Base-by-base conservation (phyloP, 2,797 vertebrate genomes). In the Pipistrellus pygmaeus region DNA sequence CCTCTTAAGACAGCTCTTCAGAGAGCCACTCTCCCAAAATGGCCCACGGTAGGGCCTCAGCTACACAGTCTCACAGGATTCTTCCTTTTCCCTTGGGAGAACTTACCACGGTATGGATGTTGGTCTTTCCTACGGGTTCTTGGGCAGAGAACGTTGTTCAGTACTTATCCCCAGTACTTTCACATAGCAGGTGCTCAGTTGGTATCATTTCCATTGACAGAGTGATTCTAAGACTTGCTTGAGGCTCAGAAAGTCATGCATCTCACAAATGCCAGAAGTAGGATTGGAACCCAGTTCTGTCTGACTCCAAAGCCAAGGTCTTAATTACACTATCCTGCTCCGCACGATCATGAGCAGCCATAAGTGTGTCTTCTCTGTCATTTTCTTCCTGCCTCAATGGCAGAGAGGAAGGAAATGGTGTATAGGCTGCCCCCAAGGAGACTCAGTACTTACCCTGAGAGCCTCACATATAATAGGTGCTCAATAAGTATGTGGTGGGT, bases 21-120 rank as follows among this genome's bases (percentile, higher is more conserved):
- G 62, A 92, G 51, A 87, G 25, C 3, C 20, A 21, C n/a, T 78
- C 72, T 90, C 75, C 46, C 68, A 64, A 51, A 81, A 62, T 5
- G 78, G 81, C 51, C 62, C 44, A 5, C 10, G 53, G 41, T 35
- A 30, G 76, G 55, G 17, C 27, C 25, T 88, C 11, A 1, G 30
- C 51, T 83, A 14, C 4, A 38, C 21, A 17, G 4, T 38, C 41
- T 46, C 38, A 6, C 5, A 80, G 35, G 73, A 75, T 46, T 85
- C 82, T 88, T 53, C 35, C 25, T 82, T 62, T 71, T 53, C 55
- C 20, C 44, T 64, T 86, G 60, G 71, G 25, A 93, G 64, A 82
- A 78, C 25, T 55, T 55, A 35, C 9, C 2, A 7, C 3, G 17
- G 8, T 84, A 46, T 1, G 10, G 48, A 20, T 0, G 0, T 6